Conservation (phyloP, 2,888 invertebrate species). For the Agrochola macilenta region DNA sequence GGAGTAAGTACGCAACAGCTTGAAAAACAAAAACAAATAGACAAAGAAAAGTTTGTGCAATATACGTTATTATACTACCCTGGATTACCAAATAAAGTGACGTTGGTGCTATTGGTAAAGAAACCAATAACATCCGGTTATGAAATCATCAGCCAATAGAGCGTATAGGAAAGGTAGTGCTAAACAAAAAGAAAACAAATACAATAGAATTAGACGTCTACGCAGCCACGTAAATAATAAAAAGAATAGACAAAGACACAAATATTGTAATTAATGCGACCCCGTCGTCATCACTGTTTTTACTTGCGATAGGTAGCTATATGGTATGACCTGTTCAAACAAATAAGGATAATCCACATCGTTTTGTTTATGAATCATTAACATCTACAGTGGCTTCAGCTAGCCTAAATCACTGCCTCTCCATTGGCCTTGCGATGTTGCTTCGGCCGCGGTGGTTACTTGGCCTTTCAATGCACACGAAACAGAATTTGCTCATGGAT, state of each 20-base stretch:
- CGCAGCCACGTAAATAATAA: conserved; percentile 25
- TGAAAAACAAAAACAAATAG: conserved; percentile 24
- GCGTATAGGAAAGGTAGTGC: conserved; percentile 76
- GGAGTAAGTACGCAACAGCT: conserved; percentile 6
- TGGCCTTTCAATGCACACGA: conserved; percentile 73
- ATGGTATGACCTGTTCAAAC: conserved; percentile 22
- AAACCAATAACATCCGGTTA: conserved; percentile 81
- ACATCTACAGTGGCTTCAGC: conserved; percentile 65
- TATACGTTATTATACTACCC: conserved; percentile 49
- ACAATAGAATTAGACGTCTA: conserved; percentile 46
- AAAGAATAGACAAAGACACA: conserved; percentile 2
- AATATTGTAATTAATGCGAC: neutral
- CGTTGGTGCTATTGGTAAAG: conserved; percentile 72
- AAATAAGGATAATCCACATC: conserved; percentile 71
- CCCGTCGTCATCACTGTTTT: conserved; percentile 12
- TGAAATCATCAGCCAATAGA: conserved; percentile 80
- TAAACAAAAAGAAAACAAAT: conserved; percentile 60
- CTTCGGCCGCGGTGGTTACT: conserved; percentile 70
- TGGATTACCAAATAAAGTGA: conserved; percentile 61
- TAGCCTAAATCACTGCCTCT: conserved; percentile 71
- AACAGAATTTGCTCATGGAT: conserved; percentile 62
- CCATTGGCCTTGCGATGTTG: conserved; percentile 78
- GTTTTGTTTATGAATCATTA: conserved; percentile 68
- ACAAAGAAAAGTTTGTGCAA: conserved; percentile 42
- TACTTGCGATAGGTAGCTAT: neutral